Evolutionary conservation across 2,888 invertebrate species (phyloP), one percentile per base, ranked within the genome.

Genomic region (Hypomecis atomaria): DNA sequence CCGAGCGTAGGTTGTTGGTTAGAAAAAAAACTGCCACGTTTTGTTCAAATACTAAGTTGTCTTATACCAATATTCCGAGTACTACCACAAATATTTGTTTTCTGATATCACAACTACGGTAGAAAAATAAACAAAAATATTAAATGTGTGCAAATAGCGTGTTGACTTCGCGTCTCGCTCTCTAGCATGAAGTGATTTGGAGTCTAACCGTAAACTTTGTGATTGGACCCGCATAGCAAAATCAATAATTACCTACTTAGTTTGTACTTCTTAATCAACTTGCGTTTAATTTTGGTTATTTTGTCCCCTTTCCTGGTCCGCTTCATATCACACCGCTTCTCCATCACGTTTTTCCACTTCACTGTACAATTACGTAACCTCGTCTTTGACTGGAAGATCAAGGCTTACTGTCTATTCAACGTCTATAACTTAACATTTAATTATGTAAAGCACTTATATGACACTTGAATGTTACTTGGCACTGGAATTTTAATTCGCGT

Each of bases 241-340:
- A 56, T 55, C 68, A 71, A 62, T 62, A 71, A 77, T 79, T 82
- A 86, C 86, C 82, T 86, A 92, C 91, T 83, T 81, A 82, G 72
- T 78, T 85, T 90, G 72, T 84, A 83, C 77, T 86, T 90, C 79
- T 85, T 90, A 79, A 87, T 89, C 81, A 90, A 74, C 74, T 88
- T 91, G 81, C 86, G 83, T 82, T 89, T 91, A 73, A 88, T 79
- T 85, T 91, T 92, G 69, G 78, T 81, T 68, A 89, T 85, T 86
- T 86, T 90, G 79, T 88, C 86, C 70, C 78, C 74, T 71, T 85
- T 90, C 80, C 85, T 90, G 62, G 83, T 72, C 63, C 86, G 87
- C 72, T 87, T 91, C 88, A 86, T 83, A 73, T 77, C 77, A 77
- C 78, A 79, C 71, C 77, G 71, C 70, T 77, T 79, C 76, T 86